A percentile compares a stretch with the other conserved stretches of the same genome.
Evolutionary conservation across 1,140 invertebrate genomes (phyloP).

Genomic region (Globodera rostochiensis): DNA sequence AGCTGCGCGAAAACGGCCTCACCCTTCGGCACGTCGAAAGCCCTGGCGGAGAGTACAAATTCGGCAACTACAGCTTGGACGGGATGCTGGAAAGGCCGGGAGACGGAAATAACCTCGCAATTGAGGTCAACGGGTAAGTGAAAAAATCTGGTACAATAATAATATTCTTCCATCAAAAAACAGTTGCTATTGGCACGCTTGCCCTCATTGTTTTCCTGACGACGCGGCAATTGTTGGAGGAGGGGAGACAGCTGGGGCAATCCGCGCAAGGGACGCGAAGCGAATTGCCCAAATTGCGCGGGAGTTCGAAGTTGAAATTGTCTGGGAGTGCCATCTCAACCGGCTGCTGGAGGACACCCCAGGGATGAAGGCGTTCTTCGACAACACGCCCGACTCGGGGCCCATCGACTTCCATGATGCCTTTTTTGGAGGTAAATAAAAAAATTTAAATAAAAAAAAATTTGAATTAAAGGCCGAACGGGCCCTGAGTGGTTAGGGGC

Average conservation of each 20-base stretch:
- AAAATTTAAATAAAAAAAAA: not conserved
- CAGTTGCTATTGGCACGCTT: not conserved
- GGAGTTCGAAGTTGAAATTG: not conserved
- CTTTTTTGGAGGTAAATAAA: not conserved
- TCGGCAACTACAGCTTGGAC: too few species aligned
- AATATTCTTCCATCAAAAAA: not conserved
- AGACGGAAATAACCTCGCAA: not conserved
- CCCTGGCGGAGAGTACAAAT: too few species aligned
- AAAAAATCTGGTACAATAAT: not conserved
- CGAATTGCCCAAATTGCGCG: not conserved
- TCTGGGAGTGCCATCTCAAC: not conserved
- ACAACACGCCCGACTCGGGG: not conserved
- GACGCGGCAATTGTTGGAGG: not conserved
- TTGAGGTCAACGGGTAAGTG: not conserved
- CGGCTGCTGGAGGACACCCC: not conserved
- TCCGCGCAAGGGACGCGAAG: not conserved
- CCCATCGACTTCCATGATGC: not conserved
- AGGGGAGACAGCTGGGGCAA: not conserved
- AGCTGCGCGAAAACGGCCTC: too few species aligned
- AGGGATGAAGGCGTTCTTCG: not conserved
- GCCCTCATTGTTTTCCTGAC: too few species aligned
- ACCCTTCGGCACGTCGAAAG: too few species aligned
- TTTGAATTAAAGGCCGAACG: not conserved
- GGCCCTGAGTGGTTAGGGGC: not conserved
- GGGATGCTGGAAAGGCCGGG: too few species aligned